Base-by-base conservation (phyloP, 1,140 invertebrate species). In the Magallana angulata region DNA sequence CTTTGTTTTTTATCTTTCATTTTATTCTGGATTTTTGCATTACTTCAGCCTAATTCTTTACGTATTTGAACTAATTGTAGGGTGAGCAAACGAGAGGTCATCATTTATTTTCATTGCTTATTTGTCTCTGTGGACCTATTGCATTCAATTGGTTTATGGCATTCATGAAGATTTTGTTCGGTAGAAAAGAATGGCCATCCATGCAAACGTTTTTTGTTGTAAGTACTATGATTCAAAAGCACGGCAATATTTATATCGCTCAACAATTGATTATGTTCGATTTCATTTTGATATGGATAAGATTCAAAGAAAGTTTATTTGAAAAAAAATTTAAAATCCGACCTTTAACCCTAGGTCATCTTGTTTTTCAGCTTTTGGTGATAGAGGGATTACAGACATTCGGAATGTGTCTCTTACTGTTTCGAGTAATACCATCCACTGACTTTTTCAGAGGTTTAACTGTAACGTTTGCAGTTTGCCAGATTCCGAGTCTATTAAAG, bases 391-490 rank as follows among this genome's bases (percentile, higher is more conserved):
- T 93, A 14, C 91, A 93, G 68, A 91, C 91, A 7, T 91, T 93
- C 85, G 94, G 93, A 1, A 85, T 91, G 16, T 92, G 91, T 82
- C 89, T 94, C 8, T 83, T 94, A 7, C 90, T 94, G 4, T 94
- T 93, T 85, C 89, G 91, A 57, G 90, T 94, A 9, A 76, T 94
- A 11, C 94, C 94, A 36, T 90, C 90, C 12, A 92, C 91, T 8
- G 92, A 93, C 84, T 91, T 94, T 48, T 92, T 94, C 68, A 91
- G 92, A 30, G 93, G 93, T 7, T 87, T 93, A 48, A 90, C 93
- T 7, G 59, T 94, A 56, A 91, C 93, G 16, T 91, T 92, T 87
- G 92, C 92, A 57, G 88, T 92, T 9, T 93, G 93, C 85, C 92
- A 92, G 60, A 88, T 94, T 57, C 94, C 94, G 4, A 91, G 92